Base-by-base conservation (phyloP, 2,797 vertebrate species). In the Megaceryle alcyon region DNA sequence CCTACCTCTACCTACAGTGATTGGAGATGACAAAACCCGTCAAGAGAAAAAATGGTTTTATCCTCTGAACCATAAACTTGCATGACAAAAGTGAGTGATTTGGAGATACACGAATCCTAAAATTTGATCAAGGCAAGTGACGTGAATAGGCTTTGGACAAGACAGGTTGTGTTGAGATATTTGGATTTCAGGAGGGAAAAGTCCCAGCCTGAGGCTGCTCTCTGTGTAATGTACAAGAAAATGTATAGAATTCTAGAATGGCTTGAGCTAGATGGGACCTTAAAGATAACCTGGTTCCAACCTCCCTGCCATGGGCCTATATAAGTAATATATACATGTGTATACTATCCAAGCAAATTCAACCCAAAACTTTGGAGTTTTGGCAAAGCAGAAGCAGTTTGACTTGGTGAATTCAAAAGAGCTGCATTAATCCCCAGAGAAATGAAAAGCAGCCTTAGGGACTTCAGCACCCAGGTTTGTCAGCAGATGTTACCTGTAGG, bases 401-500 rank as follows among this genome's bases (percentile, higher is more conserved):
- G 83, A 65, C 22, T 56, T 44, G 16, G 14, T 43, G 35, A 72
- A 33, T n/a, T 48, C 56, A 23, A 37, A 68, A 46, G 26, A 88
- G 41, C 6, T 1, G 0, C 1, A 2, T 37, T 20, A 92, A 54
- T 57, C 22, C 12, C 22, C 3, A 13, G 14, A 35, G 80, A 78
- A 72, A 43, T 13, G 17, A 75, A 70, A 51, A 68, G 44, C 51
- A 59, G 35, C 69, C 33, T 22, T 10, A 31, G 60, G 60, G 23
- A 54, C 51, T 7, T 35, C 21, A 60, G 31, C 2, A 3, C 6
- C 7, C 14, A 1, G 1, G 11, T 3, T 31, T 5, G 54, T 19
- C 35, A 22, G 37, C 6, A 2, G 11, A 4, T 4, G 2, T 61
- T 98, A 99, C 99, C 99, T 99, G 99, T 99, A 20, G 99, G 99